Percentiles rank a stretch among this genome's conserved stretches.
Conservation (phyloP, 2,113 vertebrate genomes). For the Pangasianodon hypophthalmus region DNA sequence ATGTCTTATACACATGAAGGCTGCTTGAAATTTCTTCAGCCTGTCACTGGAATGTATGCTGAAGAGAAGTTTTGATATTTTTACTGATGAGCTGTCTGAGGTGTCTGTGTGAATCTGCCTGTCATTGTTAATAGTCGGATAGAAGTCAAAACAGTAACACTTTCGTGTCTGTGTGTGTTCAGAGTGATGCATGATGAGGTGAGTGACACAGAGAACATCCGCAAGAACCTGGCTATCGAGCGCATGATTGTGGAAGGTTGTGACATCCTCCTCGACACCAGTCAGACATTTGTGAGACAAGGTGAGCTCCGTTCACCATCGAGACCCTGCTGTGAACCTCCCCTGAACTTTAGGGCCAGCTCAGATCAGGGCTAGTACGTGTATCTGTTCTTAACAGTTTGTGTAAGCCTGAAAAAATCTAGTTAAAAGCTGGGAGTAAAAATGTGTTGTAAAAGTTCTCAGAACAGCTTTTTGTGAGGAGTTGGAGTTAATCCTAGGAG, state of each 20-base stretch:
- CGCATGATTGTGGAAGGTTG: slow-evolving; percentile 97
- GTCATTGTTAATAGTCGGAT: background rate
- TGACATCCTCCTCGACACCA: slow-evolving; percentile 94
- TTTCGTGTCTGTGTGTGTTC: slow-evolving; percentile 43
- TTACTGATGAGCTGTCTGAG: background rate
- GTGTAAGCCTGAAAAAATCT: background rate
- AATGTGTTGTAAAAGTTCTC: background rate
- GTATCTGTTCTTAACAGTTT: background rate
- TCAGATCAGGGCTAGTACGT: background rate
- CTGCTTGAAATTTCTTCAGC: background rate
- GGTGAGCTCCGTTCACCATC: slow-evolving; percentile 72
- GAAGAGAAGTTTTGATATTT: background rate
- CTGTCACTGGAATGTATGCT: background rate
- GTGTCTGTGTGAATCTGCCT: background rate
- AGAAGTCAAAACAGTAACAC: background rate
- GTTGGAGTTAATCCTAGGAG: background rate
- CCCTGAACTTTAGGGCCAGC: background rate
- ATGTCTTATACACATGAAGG: background rate
- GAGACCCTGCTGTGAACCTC: background rate
- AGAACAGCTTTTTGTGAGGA: background rate
- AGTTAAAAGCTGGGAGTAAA: background rate
- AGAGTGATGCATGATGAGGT: slow-evolving; percentile 99
- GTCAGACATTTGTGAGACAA: slow-evolving; percentile 85
- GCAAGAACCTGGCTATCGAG: slow-evolving; percentile 96
- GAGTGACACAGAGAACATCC: slow-evolving; percentile 97